These are phyloP conservation scores for Bimastos eiseni DNA, from an alignment of 2,888 invertebrate genomes.

Conservation along the genomic window DNA sequence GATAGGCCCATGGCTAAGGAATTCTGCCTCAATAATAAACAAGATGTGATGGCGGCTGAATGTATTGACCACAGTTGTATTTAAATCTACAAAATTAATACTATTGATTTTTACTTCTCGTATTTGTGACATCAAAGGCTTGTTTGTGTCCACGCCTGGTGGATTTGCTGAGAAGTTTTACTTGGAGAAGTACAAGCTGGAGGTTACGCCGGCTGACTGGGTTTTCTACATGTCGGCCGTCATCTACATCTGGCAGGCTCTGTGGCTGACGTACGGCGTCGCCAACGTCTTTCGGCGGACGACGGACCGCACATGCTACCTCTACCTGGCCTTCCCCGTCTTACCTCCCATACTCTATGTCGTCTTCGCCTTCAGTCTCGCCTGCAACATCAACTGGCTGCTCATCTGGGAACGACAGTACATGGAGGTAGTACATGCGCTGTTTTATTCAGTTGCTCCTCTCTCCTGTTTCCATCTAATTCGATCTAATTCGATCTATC, in stretches of 20 bases:
- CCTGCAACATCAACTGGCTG: conserved; percentile 52
- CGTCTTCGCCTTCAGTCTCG: conserved; percentile 47
- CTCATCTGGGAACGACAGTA: conserved; percentile 53
- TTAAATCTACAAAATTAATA: not conserved
- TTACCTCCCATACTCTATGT: conserved; percentile 49
- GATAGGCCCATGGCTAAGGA: no score
- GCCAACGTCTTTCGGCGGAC: conserved; percentile 48
- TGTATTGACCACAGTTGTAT: no score
- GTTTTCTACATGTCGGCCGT: conserved; percentile 53
- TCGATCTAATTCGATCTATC: not conserved
- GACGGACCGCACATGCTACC: conserved; percentile 43
- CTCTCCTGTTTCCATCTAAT: not conserved
- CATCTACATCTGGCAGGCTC: conserved; percentile 54
- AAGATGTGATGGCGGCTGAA: no score
- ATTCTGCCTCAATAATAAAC: no score
- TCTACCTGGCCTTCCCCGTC: conserved; percentile 50
- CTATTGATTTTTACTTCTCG: not conserved
- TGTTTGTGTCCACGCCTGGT: conserved; percentile 49
- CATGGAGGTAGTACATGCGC: conserved; percentile 42
- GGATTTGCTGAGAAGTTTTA: conserved; percentile 50
- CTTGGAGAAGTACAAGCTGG: conserved; percentile 45
- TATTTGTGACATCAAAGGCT: conserved; percentile 43
- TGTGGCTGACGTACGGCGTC: conserved; percentile 53
- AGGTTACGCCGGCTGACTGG: conserved; percentile 56
- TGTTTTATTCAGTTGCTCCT: not conserved